Evolutionary conservation across 2,888 invertebrate species (phyloP), one percentile per base, ranked within the genome.

Genomic region (Cephus nigrinus): DNA sequence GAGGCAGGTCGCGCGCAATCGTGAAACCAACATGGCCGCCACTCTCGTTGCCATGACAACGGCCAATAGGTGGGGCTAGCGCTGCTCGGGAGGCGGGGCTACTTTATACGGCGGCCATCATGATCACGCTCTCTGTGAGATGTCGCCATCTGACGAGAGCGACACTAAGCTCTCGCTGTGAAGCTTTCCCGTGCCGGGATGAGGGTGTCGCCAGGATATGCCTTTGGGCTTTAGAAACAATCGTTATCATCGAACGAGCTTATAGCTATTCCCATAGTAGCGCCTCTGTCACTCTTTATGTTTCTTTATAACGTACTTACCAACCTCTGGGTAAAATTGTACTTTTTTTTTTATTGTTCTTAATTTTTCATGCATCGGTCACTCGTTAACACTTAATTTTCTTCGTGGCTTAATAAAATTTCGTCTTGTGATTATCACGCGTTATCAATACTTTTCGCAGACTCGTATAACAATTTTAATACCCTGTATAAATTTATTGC

Each of bases 21-120:
- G 78, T 68, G 73, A 69, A 55, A 71, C 12, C 85, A 89, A 86
- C 81, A 91, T 91, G 91, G 91, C 90, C 85, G 89, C 78, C 79
- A 74, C 31, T 68, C 1, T 33, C 76, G 91, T 91, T 86, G 81
- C 86, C 87, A 79, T 80, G 89, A 86, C 76, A 83, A 91, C 89
- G 74, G 73, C 71, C 82, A 84, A 55, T 55, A 84, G 83, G 84
- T 81, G 75, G 80, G 78, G 78, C 75, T 76, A 79, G 73, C 73
- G 72, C 76, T 33, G 76, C 40, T 80, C 80, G 82, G 81, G 86
- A 86, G 91, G 90, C 86, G 90, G 90, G 80, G 85, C 87, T 78
- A 9, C 1, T 81, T 12, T 5, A 31, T 12, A 15, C 75, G 85
- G 86, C 90, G 88, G 90, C 90, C 90, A 90, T 90, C 80, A 85